These are phyloP conservation scores for Craniophora ligustri DNA, from an alignment of 2,888 invertebrate genomes.

Conservation along the genomic window DNA sequence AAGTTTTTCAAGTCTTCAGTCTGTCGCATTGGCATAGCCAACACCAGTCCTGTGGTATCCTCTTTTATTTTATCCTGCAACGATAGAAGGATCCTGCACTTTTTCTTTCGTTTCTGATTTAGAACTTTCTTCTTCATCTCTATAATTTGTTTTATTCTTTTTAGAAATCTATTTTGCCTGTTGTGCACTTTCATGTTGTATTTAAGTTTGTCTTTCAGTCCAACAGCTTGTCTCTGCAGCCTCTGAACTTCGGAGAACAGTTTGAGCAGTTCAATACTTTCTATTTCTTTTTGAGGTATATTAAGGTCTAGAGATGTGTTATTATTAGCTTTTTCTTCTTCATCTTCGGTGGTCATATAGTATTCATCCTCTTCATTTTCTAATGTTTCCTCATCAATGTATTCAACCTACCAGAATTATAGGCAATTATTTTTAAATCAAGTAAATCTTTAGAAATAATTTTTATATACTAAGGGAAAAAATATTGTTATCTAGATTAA, in stretches of 20 bases:
- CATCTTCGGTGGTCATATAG: constrained; percentile 68
- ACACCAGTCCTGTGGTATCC: constrained; percentile 77
- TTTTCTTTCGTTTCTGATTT: constrained; percentile 79
- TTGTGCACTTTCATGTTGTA: constrained; percentile 76
- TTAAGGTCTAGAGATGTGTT: constrained; percentile 42
- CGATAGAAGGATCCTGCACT: constrained; percentile 78
- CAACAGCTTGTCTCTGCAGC: constrained; percentile 76
- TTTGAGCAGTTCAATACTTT: constrained; percentile 73
- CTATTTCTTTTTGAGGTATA: constrained; percentile 49
- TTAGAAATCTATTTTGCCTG: constrained; percentile 73
- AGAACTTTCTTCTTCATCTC: constrained; percentile 78
- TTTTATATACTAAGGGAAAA: background rate
- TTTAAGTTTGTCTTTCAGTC: constrained; percentile 76
- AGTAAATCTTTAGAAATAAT: background rate
- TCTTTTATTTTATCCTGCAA: constrained; percentile 83
- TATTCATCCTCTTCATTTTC: constrained; percentile 72
- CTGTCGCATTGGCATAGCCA: constrained; percentile 83
- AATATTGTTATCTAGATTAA: no score
- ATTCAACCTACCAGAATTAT: constrained; percentile 74
- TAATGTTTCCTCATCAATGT: constrained; percentile 82
- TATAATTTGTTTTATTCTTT: constrained; percentile 73
- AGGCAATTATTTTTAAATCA: background rate
- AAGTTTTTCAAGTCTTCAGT: constrained; percentile 84
- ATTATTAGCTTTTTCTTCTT: constrained; percentile 51
- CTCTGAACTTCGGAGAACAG: constrained; percentile 81